Evolutionary conservation across 2,888 invertebrate genomes (phyloP), one percentile per base, ranked within the genome.

Genomic region (Odontothrips loti): DNA sequence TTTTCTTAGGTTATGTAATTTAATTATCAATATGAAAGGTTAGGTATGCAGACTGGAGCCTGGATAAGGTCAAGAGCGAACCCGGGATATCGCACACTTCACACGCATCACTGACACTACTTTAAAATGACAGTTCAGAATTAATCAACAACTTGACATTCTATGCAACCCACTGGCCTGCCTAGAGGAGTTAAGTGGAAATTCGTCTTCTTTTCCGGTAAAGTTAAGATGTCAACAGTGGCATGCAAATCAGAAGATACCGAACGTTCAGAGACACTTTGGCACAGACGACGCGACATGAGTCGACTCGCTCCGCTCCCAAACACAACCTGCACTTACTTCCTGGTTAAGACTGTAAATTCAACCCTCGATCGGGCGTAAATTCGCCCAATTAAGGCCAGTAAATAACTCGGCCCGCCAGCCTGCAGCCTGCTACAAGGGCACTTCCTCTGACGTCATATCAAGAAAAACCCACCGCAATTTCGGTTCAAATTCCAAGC

Each of bases 381-480:
- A 75, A 75, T 75, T 75, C 27, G n/a, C 23, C 23, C 23, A 75
- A 75, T 75, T 75, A 75, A 75, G 68, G 23, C 68, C 68, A 75
- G 68, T 75, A 75, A 27, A 27, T 27, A 75, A 8, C 27, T 27
- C 23, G 27, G 68, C 8, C 68, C 68, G 68, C 68, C 68, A 75
- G 68, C 68, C 27, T 75, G 68, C 68, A 75, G 68, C 68, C 68
- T 75, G 68, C 68, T 75, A 75, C 68, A 75, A 75, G 68, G 68
- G 68, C 68, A 75, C 68, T 75, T 75, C 68, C 68, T 75, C 68
- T 75, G 68, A 75, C 68, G 68, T 75, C 68, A 75, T 75, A 75
- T 43, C 34, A 23, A 75, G n/a, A 58, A 75, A 27, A 75, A 75
- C 23, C 34, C 27, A 27, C 68, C 68, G 12, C 27, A 23, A 75